Conservation (phyloP, 2,888 invertebrate genomes). For the Apamea crenata region DNA sequence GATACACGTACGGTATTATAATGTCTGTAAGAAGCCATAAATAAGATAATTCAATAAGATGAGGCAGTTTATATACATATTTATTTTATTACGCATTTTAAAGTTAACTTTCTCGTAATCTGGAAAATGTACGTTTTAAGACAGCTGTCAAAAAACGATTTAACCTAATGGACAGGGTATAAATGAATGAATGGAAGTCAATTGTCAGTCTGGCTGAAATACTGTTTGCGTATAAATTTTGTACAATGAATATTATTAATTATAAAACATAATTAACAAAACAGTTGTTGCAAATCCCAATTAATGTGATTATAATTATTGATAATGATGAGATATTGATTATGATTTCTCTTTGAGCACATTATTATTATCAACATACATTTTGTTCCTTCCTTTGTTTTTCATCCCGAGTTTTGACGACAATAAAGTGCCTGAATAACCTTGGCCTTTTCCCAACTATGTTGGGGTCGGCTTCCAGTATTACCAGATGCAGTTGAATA, state of each 20-base stretch:
- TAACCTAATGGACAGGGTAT: too few relatives aligned
- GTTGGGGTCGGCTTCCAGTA: too few relatives aligned
- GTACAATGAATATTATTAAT: neutral
- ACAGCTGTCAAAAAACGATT: too few relatives aligned
- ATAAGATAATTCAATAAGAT: too few relatives aligned
- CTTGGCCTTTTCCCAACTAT: too few relatives aligned
- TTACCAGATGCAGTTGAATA: neutral
- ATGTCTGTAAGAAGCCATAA: too few relatives aligned
- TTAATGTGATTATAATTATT: neutral
- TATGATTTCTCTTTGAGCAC: neutral
- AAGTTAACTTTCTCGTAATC: too few relatives aligned
- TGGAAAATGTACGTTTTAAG: too few relatives aligned
- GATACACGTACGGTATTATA: too few relatives aligned
- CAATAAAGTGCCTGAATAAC: neutral
- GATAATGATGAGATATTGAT: neutral
- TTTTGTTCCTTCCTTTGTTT: neutral
- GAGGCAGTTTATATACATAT: too few relatives aligned
- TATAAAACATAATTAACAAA: neutral
- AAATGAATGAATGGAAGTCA: neutral
- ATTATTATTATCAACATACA: neutral
- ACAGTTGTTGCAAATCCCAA: neutral
- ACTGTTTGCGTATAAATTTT: neutral
- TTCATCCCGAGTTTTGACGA: neutral
- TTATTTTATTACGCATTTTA: too few relatives aligned
- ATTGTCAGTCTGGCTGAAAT: neutral